Conservation (phyloP, 2,888 invertebrate species). For the Pandemis cinnamomeana region DNA sequence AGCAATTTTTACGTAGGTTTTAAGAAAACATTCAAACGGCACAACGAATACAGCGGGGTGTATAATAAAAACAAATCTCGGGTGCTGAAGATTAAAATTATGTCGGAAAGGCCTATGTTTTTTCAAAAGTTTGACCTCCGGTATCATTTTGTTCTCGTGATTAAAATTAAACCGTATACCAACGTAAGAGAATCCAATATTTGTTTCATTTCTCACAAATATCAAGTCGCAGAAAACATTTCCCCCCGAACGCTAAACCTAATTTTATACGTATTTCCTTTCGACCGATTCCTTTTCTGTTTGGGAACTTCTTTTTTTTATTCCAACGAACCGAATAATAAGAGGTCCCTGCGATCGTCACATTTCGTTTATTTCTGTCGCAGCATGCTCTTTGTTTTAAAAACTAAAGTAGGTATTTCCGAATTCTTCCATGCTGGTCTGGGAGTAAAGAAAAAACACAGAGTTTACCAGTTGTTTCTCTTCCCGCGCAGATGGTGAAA, state of each 20-base stretch:
- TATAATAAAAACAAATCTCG: conserved; percentile 4
- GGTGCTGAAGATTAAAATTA: conserved; percentile 1
- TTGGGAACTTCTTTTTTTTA: conserved; percentile 24
- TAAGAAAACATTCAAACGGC: neutral
- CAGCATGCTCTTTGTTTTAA: neutral
- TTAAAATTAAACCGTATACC: neutral
- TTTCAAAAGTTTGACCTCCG: neutral
- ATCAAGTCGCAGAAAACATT: conserved; percentile 22
- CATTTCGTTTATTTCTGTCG: conserved; percentile 30
- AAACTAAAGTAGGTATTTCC: too few relatives aligned
- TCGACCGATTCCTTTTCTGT: conserved; percentile 20
- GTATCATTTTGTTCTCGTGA: neutral
- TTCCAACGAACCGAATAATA: conserved; percentile 46
- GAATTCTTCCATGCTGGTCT: too few relatives aligned
- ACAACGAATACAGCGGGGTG: neutral
- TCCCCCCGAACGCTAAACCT: conserved; percentile 9
- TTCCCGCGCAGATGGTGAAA: too few relatives aligned
- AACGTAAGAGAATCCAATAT: neutral
- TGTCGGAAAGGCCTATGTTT: neutral
- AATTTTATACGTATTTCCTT: conserved; percentile 34
- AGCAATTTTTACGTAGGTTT: neutral
- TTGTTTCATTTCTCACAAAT: neutral
- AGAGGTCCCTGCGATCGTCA: conserved; percentile 23
- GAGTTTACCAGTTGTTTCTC: too few relatives aligned
- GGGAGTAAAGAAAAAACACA: too few relatives aligned